Base-by-base conservation (phyloP, 1,140 invertebrate species). In the Elymnias hypermnestra region DNA sequence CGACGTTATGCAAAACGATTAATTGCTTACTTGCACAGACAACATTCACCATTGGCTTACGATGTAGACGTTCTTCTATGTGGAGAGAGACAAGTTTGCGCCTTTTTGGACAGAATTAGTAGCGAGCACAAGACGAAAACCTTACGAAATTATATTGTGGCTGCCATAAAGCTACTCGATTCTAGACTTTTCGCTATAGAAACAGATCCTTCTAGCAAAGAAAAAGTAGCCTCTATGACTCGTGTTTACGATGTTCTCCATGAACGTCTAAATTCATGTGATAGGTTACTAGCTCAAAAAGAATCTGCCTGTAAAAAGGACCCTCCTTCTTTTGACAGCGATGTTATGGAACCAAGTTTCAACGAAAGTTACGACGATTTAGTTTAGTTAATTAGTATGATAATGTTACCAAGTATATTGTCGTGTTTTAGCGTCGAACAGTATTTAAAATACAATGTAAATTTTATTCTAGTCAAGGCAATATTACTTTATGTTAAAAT, bases 41-140 rank as follows among this genome's bases (percentile, higher is more conserved):
- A 87, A 41, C 85, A 86, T 62, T 86, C 86, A 0, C 83, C 83
- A 2, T 57, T 86, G 0, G 86, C 86, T 4, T 86, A 87, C 26
- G 86, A 87, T 45, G 83, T 87, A 0, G 86, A 87, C 19, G 82
- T 87, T 1, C 56, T 87, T 2, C 46, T 87, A 8, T 86, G 86
- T 36, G 79, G 82, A 3, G 82, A 86, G 40, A 77, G 78, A 51
- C 85, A 87, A 59, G 83, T 87, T 1, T 85, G 79, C 25, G 76
- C 75, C 3, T 87, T 87, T 36, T 54, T 87, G 31, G 86, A 87
- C 48, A 63, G 77, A 19, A 78, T 87, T 45, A 76, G 77, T 36
- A 75, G 68, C 46, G 83, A 87, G 43, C 83, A 86, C 36, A 87
- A 87, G 48, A 83, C 77, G 29, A 87, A 87, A 54, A 87, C 86